These are phyloP conservation scores for Thalpophila matura DNA, from an alignment of 2,888 invertebrate species.

Conservation along the genomic window DNA sequence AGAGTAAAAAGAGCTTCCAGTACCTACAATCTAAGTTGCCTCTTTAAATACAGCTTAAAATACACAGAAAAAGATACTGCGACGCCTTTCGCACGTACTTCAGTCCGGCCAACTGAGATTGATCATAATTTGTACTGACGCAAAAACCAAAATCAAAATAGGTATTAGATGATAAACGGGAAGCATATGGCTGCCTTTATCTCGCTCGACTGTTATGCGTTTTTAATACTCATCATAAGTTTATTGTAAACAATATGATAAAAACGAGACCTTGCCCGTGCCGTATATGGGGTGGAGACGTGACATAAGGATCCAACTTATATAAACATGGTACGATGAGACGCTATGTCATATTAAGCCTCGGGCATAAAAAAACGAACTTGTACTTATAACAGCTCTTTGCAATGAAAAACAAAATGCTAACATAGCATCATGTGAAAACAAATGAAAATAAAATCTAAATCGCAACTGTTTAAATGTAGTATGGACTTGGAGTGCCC, in stretches of 20 bases:
- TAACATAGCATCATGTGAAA: neutral
- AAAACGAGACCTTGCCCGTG: constrained; percentile 56
- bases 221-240: constrained; percentile 58
- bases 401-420: neutral
- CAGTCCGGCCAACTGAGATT: too few species aligned
- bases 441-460: neutral
- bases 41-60: too few species aligned
- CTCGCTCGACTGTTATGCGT: constrained; percentile 48
- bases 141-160: constrained; percentile 19
- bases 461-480: too few species aligned
- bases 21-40: too few species aligned
- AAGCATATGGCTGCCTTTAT: constrained; percentile 25
- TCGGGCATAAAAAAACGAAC: neutral
- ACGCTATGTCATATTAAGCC: constrained; percentile 18
- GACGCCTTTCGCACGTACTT: too few species aligned
- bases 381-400: neutral
- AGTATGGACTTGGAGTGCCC: too few species aligned
- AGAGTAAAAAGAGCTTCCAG: too few species aligned
- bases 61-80: too few species aligned
- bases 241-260: constrained; percentile 62
- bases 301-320: constrained; percentile 51
- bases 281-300: constrained; percentile 41
- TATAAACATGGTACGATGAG: constrained; percentile 37
- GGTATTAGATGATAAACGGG: constrained; percentile 9
- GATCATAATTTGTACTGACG: too few species aligned